These are phyloP conservation scores for Manis crassicaudata DNA, from an alignment of 2,797 vertebrate species.

Conservation along the genomic window DNA sequence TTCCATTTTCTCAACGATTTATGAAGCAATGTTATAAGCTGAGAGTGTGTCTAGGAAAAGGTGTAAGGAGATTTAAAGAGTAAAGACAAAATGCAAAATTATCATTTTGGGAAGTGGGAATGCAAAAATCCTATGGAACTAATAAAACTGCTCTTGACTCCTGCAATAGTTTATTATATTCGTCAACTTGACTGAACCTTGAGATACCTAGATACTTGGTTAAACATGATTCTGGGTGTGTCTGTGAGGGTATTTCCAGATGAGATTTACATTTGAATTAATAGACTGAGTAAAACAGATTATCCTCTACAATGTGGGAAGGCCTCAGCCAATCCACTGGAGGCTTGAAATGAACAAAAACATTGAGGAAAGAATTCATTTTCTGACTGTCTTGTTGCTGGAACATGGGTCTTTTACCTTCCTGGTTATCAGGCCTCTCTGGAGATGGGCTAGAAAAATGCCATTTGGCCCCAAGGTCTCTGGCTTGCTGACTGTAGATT, in stretches of 20 bases:
- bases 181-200: not conserved
- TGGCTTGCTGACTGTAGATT: not conserved
- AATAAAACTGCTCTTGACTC: not conserved
- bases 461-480: not conserved
- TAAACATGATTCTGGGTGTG: not conserved
- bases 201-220: not conserved
- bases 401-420: not conserved
- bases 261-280: not conserved
- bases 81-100: not conserved
- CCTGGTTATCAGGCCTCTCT: not conserved
- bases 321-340: not conserved
- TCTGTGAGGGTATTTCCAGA: not conserved
- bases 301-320: not conserved
- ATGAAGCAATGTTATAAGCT: not conserved
- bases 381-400: not conserved
- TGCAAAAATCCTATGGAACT: not conserved
- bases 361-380: not conserved
- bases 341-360: not conserved
- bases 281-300: not conserved
- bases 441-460: not conserved
- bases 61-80: not conserved
- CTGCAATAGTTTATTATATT: not conserved
- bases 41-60: not conserved
- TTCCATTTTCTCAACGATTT: slow-evolving; percentile 31
- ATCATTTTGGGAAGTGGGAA: not conserved